Evolutionary conservation across 1,140 invertebrate genomes (phyloP).

Genomic region (Dendrolimus punctatus): DNA sequence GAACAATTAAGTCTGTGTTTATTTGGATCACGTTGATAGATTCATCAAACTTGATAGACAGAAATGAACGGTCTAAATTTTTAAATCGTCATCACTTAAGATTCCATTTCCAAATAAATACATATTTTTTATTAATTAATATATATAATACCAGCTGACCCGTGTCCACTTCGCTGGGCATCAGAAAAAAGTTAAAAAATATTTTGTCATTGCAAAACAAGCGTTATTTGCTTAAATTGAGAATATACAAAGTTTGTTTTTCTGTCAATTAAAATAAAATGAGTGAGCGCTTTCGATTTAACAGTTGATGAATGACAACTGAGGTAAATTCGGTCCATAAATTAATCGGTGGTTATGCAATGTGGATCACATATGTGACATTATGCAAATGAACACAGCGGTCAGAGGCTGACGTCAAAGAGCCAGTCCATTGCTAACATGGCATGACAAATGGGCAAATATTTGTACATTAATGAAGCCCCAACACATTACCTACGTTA

Average conservation of each 20-base stretch:
- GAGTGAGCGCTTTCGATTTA: constrained; percentile 1
- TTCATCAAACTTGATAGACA: no score
- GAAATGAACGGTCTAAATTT: no score
- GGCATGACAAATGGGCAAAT: constrained; percentile 1
- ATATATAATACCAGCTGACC: no score
- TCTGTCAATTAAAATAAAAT: background rate
- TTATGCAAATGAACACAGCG: constrained; percentile 5
- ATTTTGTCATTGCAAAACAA: no score
- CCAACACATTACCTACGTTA: constrained; percentile 1
- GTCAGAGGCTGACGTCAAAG: constrained; percentile 5
- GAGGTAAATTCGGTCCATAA: background rate
- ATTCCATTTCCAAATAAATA: no score
- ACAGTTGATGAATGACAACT: background rate
- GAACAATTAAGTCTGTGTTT: no score
- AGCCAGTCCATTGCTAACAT: background rate
- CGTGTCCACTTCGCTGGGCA: no score
- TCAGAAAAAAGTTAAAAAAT: no score
- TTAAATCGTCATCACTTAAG: no score
- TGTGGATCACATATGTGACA: background rate
- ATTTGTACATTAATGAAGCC: constrained; percentile 1
- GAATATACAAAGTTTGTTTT: background rate
- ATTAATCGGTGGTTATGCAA: constrained; percentile 5
- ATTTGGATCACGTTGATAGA: no score
- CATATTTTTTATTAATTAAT: no score
- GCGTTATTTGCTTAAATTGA: no score